These are phyloP conservation scores for Drosophila orosa DNA, from an alignment of 1,140 invertebrate species.

Conservation along the genomic window DNA sequence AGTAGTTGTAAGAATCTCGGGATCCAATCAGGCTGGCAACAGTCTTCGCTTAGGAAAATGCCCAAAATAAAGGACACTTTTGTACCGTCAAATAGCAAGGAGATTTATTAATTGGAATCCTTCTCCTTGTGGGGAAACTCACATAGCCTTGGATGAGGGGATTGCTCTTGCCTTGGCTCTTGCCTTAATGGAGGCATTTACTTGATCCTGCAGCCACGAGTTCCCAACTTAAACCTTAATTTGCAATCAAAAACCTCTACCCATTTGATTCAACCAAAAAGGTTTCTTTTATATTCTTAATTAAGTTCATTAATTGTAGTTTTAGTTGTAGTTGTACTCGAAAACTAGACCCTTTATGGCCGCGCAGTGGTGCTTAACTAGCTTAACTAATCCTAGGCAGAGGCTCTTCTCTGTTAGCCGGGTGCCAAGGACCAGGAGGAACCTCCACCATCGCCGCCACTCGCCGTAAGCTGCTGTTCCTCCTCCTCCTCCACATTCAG, in stretches of 20 bases:
- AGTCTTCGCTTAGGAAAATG: slow-evolving; percentile 17
- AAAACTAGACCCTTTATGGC: slow-evolving; percentile 6
- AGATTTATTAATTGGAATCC: not conserved
- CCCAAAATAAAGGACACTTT: slow-evolving; percentile 47
- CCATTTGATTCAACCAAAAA: not conserved
- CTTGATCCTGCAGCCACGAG: too few relatives aligned
- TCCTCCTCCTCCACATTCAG: slow-evolving; percentile 23
- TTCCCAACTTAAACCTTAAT: too few relatives aligned
- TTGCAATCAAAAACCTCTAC: not conserved
- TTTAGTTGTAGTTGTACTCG: slow-evolving; percentile 15
- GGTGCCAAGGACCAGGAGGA: slow-evolving; percentile 10
- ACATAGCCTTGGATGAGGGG: too few relatives aligned
- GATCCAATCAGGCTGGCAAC: not conserved
- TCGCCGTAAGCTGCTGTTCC: not conserved
- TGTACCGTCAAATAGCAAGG: slow-evolving; percentile 20
- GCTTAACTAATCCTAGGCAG: not conserved
- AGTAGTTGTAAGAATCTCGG: slow-evolving; percentile 17
- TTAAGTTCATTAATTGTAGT: not conserved
- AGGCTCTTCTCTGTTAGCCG: not conserved
- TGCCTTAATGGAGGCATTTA: too few relatives aligned
- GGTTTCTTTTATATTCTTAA: not conserved
- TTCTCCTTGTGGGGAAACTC: too few relatives aligned
- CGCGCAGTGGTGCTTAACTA: slow-evolving; percentile 1
- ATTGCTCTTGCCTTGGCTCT: too few relatives aligned
- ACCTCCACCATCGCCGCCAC: not conserved